Conservation (phyloP, 2,113 vertebrate genomes). For the Hiodon alosoides region DNA sequence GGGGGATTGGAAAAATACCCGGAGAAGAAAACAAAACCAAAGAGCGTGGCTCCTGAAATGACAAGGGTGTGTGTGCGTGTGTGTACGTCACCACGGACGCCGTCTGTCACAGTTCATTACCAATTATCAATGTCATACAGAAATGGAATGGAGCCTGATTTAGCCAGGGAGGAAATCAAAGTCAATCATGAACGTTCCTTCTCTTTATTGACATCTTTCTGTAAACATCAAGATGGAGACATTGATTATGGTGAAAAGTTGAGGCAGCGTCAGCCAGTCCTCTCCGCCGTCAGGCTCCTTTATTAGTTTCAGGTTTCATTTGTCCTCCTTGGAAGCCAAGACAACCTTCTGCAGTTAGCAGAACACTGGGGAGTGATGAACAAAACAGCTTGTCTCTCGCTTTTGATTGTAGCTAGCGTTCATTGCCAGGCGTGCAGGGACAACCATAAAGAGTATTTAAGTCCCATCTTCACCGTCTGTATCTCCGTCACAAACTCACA, state of each 20-base stretch:
- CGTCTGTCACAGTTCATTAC: constrained; percentile 23
- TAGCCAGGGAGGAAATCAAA: constrained; percentile 23
- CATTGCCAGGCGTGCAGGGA: no score
- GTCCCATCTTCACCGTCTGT: no score
- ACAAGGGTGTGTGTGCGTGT: neutral
- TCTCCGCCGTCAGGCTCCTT: neutral
- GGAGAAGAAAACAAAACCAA: no score
- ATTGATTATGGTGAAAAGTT: constrained; percentile 27
- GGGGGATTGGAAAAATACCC: no score
- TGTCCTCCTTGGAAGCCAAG: neutral
- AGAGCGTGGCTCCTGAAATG: neutral
- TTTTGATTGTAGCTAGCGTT: no score
- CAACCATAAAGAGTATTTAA: no score
- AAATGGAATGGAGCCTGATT: constrained; percentile 19
- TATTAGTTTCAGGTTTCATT: neutral
- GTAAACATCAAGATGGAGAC: constrained; percentile 23
- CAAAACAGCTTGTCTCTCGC: no score
- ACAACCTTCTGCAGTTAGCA: neutral
- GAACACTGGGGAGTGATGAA: neutral
- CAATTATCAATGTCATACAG: constrained; percentile 30
- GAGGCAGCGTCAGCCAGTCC: neutral
- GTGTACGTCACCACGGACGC: neutral
- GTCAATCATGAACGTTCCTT: constrained; percentile 23
- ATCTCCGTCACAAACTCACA: no score
- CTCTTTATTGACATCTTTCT: constrained; percentile 25